phyloP scores from a whole-genome alignment of 2,888 invertebrate genomes.

The Iphiclides podalirius region DNA sequence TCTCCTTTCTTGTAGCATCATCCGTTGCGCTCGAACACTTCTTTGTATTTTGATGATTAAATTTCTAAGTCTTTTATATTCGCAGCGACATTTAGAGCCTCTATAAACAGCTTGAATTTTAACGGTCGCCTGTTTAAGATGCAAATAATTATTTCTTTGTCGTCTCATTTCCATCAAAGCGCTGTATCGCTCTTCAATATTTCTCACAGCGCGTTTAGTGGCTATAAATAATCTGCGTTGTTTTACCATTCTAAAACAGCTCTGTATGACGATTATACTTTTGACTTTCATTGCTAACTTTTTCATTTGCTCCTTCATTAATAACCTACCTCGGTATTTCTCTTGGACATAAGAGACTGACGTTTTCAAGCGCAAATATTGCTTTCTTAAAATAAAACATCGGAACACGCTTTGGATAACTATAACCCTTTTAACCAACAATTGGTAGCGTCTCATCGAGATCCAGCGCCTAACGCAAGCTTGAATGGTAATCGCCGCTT shows the following conservation, averaged over 20 bases:
- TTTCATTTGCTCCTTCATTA: constrained; percentile 55
- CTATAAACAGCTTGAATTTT: constrained; percentile 72
- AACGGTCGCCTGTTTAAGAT: constrained; percentile 49
- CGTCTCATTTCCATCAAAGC: constrained; percentile 56
- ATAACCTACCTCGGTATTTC: constrained; percentile 55
- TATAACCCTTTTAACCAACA: constrained; percentile 41
- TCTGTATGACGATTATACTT: constrained; percentile 61
- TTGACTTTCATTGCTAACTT: constrained; percentile 37
- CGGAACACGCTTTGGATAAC: constrained; percentile 51
- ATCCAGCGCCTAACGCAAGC: constrained; percentile 54
- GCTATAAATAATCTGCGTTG: constrained; percentile 39
- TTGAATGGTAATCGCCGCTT: constrained; percentile 53
- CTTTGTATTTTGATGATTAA: constrained; percentile 69
- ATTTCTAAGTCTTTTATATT: constrained; percentile 47
- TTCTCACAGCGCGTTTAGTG: constrained; percentile 47
- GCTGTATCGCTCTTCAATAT: constrained; percentile 44
- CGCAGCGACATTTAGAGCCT: constrained; percentile 55
- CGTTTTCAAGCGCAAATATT: constrained; percentile 42
- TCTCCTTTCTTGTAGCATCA: constrained; percentile 53
- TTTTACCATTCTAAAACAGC: constrained; percentile 56
- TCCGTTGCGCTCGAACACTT: constrained; percentile 63
- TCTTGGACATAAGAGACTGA: constrained; percentile 53
- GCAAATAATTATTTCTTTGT: constrained; percentile 44
- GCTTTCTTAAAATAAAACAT: constrained; percentile 44
- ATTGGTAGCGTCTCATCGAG: constrained; percentile 45